Percentiles rank a stretch among this genome's conserved stretches.
phyloP scores from a whole-genome alignment of 2,113 vertebrate species.

The Sarotherodon lohbergeri region DNA sequence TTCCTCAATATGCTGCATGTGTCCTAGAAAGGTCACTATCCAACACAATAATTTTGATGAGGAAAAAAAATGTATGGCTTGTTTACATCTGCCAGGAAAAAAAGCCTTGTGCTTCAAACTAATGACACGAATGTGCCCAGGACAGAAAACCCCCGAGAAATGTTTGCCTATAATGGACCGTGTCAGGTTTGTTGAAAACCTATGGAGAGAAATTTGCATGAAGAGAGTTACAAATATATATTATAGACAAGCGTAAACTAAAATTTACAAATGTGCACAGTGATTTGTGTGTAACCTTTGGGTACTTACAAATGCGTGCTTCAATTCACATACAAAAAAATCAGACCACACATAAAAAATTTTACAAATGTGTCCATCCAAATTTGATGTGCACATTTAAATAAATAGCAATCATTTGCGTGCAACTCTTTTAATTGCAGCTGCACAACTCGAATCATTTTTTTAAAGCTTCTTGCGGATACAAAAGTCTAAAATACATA shows the following conservation, averaged over 20 bases:
- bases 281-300: background rate
- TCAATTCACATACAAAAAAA: background rate
- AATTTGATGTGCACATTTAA: background rate
- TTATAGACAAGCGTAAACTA: background rate
- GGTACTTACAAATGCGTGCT: background rate
- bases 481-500: background rate
- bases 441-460: background rate
- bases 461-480: background rate
- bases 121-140: no score
- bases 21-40: no score
- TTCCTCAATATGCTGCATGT: no score
- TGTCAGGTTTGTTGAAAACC: background rate
- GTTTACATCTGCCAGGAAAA: no score
- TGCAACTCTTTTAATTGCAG: background rate
- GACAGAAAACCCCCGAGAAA: no score
- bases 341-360: background rate
- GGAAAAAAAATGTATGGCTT: no score
- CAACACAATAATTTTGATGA: no score
- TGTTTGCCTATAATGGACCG: background rate
- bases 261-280: rapidly evolving
- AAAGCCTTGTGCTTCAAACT: no score
- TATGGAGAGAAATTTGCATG: background rate
- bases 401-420: rapidly evolving
- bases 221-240: background rate
- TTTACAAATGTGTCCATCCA: background rate